phyloP scores from a whole-genome alignment of 2,113 vertebrate genomes.

The Calyptommatus sinebrachiatus region DNA sequence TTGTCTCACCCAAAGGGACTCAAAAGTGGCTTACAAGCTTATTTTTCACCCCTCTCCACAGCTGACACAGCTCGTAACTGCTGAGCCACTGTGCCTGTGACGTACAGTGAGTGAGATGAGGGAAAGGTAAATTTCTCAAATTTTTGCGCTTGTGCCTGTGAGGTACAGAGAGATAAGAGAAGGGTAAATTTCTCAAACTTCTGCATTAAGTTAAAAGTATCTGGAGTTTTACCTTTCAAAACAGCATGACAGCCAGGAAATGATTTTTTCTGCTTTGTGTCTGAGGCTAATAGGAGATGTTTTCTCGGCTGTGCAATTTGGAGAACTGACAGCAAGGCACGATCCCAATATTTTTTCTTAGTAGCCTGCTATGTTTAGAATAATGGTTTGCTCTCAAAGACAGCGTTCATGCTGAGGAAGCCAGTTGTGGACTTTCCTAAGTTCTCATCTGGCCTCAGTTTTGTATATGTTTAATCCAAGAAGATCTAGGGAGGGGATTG shows the following conservation, averaged over 20 bases:
- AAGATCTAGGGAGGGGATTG: not conserved
- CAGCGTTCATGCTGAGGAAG: not conserved
- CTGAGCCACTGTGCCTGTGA: too few relatives aligned
- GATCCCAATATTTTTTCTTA: not conserved
- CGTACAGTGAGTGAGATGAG: too few relatives aligned
- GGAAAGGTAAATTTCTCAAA: not conserved
- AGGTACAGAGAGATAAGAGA: too few relatives aligned
- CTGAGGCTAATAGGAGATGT: slow-evolving; percentile 22
- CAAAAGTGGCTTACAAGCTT: too few relatives aligned
- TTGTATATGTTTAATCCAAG: not conserved
- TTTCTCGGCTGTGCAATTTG: not conserved
- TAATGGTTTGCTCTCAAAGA: not conserved
- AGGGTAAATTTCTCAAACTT: slow-evolving; percentile 10
- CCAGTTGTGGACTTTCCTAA: slow-evolving; percentile 15
- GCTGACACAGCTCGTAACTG: too few relatives aligned
- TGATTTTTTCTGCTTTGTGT: slow-evolving; percentile 10
- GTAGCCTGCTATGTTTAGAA: slow-evolving; percentile 19
- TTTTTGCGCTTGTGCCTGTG: too few relatives aligned
- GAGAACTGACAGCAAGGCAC: slow-evolving; percentile 5
- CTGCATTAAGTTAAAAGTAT: not conserved
- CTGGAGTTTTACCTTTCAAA: not conserved
- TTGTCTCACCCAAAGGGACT: too few relatives aligned
- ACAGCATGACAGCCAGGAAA: slow-evolving; percentile 8
- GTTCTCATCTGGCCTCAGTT: not conserved
- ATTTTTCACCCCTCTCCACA: too few relatives aligned